A percentile compares a stretch with the other conserved stretches of the same genome.
These are phyloP conservation scores for Petrolisthes manimaculis DNA, from an alignment of 2,888 invertebrate species.

Conservation along the genomic window DNA sequence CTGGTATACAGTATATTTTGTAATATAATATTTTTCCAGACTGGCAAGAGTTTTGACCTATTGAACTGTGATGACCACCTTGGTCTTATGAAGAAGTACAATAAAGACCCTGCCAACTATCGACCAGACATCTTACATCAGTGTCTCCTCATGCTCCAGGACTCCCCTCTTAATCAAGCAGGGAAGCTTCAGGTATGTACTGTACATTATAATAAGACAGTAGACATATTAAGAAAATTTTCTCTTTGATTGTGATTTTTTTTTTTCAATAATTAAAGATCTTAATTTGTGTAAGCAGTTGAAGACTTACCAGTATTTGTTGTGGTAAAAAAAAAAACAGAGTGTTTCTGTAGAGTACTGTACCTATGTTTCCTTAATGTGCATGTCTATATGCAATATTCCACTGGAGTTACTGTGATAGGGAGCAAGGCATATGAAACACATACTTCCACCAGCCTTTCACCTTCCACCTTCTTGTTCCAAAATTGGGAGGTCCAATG, in stretches of 20 bases:
- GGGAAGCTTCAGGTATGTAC: conserved; percentile 84
- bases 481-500: no score
- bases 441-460: no score
- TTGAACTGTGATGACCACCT: conserved; percentile 95
- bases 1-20: background rate
- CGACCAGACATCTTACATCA: conserved; percentile 98
- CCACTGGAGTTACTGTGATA: no score
- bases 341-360: no score
- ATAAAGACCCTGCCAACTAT: conserved; percentile 87
- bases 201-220: background rate
- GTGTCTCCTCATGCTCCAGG: conserved; percentile 96
- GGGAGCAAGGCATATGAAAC: no score
- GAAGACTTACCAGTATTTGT: no score
- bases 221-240: background rate
- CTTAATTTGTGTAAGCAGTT: no score
- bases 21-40: conserved; percentile 73
- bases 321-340: no score
- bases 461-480: no score
- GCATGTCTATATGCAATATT: no score
- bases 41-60: conserved; percentile 88
- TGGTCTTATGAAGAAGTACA: conserved; percentile 85
- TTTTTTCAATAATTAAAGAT: background rate
- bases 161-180: conserved; percentile 96
- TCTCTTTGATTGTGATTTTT: background rate
- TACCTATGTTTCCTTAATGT: no score